Evolutionary conservation across 2,113 vertebrate species (phyloP).

Genomic region (Macrotus californicus): DNA sequence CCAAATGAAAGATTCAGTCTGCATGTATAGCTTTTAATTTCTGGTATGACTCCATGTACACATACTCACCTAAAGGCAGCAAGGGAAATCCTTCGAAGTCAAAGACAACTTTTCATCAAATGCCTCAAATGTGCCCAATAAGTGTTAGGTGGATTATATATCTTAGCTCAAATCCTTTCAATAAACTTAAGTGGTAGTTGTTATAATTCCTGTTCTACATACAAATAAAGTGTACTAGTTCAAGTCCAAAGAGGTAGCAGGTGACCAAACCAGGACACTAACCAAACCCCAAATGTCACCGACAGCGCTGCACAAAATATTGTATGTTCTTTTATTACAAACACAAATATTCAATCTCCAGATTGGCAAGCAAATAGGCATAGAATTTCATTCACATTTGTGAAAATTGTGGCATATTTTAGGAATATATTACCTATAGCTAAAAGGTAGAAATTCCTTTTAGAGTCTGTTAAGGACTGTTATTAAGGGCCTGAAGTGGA

Average conservation of each 20-base stretch:
- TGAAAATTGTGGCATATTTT: not conserved
- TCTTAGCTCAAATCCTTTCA: constrained; percentile 13
- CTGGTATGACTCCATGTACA: not conserved
- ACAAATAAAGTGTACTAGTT: not conserved
- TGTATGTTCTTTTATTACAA: not conserved
- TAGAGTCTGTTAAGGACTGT: not conserved
- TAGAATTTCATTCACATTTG: not conserved
- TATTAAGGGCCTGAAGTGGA: constrained; percentile 1
- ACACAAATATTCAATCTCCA: not conserved
- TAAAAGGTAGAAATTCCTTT: constrained; percentile 21
- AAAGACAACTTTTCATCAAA: constrained; percentile 23
- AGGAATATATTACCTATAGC: not conserved
- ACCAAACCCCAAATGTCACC: not conserved
- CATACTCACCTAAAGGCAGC: not conserved
- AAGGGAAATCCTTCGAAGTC: not conserved
- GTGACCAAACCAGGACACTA: not conserved
- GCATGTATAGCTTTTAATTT: not conserved
- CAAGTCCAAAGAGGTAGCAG: not conserved
- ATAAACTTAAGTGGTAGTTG: not conserved
- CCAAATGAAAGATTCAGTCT: not conserved
- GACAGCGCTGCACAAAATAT: not conserved
- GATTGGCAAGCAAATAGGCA: not conserved
- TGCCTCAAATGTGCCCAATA: not conserved
- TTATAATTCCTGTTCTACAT: not conserved
- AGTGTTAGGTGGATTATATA: not conserved